Base-by-base conservation (phyloP, 1,140 invertebrate genomes). In the Zaprionus davidi region DNA sequence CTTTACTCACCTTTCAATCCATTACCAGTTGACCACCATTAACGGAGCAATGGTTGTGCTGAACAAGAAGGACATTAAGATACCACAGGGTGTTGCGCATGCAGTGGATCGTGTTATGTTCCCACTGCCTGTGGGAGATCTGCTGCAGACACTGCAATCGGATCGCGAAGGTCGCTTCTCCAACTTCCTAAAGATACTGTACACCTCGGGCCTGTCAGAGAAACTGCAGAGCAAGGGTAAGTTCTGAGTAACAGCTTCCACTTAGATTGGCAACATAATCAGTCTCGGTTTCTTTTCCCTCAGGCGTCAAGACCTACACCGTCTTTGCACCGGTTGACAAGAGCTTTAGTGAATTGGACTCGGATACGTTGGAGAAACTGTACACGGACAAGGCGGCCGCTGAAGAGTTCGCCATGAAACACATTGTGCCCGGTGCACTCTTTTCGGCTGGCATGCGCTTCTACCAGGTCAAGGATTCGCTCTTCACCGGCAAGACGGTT, bases 91-190 rank as follows among this genome's bases (percentile, higher is more conserved):
- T 28, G 95, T 98, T 51, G 96, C 97, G 0, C 97, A 98, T 88
- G 95, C 97, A 0, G 94, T 98, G 1, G 97, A 98, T 92, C 94
- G 97, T 71, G 97, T 98, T 0, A 96, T 98, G 95, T 97, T 97
- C 93, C 97, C 97, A 3, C 93, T 97, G 68, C 96, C 96, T 0
- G 96, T 97, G 15, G 97, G 96, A 20, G 96, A 97, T 93, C 93
- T 97, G 38, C 94, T 97, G 13, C 96, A 97, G 88, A 97, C 96
- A 0, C 93, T 97, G 36, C 96, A 97, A 86, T 96, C 96, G 2
- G 97, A 97, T 93, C 93, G 96, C 26, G 96, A 97, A 82, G 94
- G 95, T 58, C 93, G 96, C 72, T 97, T 97, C 92, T 96, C 95
- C 9, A 96, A 94, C 64, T 97, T 98, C 93, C 92, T 98, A 9